phyloP scores from a whole-genome alignment of 2,113 vertebrate genomes.

The Peromyscus maniculatus region DNA sequence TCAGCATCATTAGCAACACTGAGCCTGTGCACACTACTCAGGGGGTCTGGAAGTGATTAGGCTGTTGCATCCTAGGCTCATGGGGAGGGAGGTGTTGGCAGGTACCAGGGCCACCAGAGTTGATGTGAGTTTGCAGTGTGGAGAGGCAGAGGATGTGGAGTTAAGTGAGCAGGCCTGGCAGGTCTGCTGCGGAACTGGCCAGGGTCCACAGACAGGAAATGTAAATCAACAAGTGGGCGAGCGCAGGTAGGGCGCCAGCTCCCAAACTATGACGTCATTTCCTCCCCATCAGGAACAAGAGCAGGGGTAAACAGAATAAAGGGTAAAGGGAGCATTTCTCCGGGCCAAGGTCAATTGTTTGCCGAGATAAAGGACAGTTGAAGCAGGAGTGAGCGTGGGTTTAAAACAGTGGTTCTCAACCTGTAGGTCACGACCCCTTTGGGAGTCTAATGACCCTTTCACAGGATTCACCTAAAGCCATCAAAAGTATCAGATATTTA shows the following conservation, averaged over 20 bases:
- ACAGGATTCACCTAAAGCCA: not conserved
- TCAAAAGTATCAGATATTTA: not conserved
- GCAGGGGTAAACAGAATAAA: constrained; percentile 23
- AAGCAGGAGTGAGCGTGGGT: not conserved
- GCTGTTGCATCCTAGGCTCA: not conserved
- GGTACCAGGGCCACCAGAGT: constrained; percentile 64
- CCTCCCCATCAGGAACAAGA: not conserved
- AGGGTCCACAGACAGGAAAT: constrained; percentile 33
- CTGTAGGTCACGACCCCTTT: not conserved
- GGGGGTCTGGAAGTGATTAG: not conserved
- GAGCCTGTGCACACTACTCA: not conserved
- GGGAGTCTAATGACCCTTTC: too few species aligned
- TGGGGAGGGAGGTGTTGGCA: not conserved
- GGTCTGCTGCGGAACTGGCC: constrained; percentile 38
- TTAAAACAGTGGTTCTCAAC: not conserved
- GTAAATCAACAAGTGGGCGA: constrained; percentile 35
- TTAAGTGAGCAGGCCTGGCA: constrained; percentile 48
- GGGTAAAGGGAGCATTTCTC: not conserved
- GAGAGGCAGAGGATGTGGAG: constrained; percentile 22
- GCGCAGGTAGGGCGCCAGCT: constrained; percentile 31
- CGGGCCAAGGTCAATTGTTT: not conserved
- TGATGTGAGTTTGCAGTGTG: not conserved
- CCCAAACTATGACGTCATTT: constrained; percentile 53
- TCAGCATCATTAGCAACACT: not conserved
- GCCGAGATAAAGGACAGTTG: not conserved